phyloP scores from a whole-genome alignment of 2,888 invertebrate species.

The Drosophila mettleri region DNA sequence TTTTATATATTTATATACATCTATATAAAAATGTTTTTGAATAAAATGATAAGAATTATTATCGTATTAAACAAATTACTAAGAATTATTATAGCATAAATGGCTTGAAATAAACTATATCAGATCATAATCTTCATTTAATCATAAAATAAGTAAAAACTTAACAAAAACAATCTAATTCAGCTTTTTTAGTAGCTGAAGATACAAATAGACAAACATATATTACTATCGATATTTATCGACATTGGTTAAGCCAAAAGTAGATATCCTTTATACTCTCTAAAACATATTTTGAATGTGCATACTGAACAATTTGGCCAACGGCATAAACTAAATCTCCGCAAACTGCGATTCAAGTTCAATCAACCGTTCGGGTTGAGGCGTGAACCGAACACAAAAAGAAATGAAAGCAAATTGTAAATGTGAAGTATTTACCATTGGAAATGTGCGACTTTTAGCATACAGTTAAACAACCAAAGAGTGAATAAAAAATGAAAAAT shows the following conservation, averaged over 20 bases:
- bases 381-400: constrained; percentile 70
- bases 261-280: not conserved
- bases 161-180: not conserved
- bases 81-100: no score
- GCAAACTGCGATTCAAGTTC: constrained; percentile 54
- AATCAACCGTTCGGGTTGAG: constrained; percentile 76
- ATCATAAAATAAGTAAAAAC: not conserved
- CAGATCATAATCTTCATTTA: no score
- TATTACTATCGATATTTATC: not conserved
- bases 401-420: constrained; percentile 63
- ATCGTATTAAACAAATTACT: no score
- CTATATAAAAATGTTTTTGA: no score
- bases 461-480: constrained; percentile 18
- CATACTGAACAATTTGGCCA: not conserved
- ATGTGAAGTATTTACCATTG: constrained; percentile 68
- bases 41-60: no score
- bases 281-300: not conserved
- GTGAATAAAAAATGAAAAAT: constrained; percentile 25
- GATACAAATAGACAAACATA: not conserved
- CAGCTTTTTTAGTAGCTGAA: not conserved
- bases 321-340: constrained; percentile 1
- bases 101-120: no score
- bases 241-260: not conserved
- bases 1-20: no score
- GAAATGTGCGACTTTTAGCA: constrained; percentile 79